These are phyloP conservation scores for Argentina silus DNA, from an alignment of 2,797 vertebrate genomes.

Conservation along the genomic window DNA sequence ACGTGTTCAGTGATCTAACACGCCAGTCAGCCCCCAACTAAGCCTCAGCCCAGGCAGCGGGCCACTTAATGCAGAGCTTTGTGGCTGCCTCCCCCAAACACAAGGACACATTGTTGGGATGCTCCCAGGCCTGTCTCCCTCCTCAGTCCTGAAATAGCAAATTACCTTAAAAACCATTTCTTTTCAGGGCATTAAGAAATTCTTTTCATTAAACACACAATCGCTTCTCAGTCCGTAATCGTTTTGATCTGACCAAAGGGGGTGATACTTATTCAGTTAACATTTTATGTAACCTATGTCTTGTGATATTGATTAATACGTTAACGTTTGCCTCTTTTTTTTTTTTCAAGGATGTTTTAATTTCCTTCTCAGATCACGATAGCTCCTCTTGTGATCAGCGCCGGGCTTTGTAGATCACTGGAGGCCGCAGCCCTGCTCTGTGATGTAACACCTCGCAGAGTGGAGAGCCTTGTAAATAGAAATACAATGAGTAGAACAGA, in stretches of 20 bases:
- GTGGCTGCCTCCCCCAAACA: conserved; percentile 27
- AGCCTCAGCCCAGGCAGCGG: conserved; percentile 10
- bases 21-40: background rate
- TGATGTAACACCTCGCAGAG: background rate
- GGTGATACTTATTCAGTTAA: conserved; percentile 12
- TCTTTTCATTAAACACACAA: conserved; percentile 39
- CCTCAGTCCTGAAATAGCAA: conserved; percentile 19
- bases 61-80: conserved; percentile 17
- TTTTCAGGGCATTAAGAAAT: conserved; percentile 27
- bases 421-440: background rate
- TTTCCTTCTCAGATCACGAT: conserved; percentile 38
- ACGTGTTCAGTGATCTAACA: conserved; percentile 17
- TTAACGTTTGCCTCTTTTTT: conserved; percentile 10
- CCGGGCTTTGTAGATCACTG: background rate
- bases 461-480: no score
- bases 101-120: conserved; percentile 45
- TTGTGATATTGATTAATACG: conserved; percentile 35
- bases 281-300: conserved; percentile 47
- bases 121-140: conserved; percentile 14
- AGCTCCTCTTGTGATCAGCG: background rate
- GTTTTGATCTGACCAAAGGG: conserved; percentile 27
- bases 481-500: no score
- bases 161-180: conserved; percentile 13
- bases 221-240: conserved; percentile 15
- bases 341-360: no score